Evolutionary conservation across 1,140 invertebrate species (phyloP).

Genomic region (Popillia japonica): DNA sequence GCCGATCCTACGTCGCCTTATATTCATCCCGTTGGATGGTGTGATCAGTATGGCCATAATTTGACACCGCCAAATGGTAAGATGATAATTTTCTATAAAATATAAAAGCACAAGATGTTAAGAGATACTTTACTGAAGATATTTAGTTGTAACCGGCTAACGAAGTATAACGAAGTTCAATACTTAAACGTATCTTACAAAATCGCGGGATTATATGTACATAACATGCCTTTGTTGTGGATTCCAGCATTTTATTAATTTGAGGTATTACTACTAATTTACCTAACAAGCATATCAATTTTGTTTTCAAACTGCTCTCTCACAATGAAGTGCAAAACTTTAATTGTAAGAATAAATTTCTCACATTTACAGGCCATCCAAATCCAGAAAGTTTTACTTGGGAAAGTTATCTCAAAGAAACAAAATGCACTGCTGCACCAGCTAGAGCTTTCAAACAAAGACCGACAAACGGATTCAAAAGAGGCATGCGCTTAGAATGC

Average conservation of each 20-base stretch:
- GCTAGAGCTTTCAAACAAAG: conserved; percentile 82
- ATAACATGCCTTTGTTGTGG: too few species aligned
- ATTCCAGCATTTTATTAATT: too few species aligned
- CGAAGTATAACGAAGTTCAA: too few species aligned
- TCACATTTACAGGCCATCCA: conserved; percentile 69
- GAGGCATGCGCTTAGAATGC: conserved; percentile 89
- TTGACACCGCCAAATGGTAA: conserved; percentile 89
- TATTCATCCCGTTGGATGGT: conserved; percentile 95
- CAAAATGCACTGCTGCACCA: conserved; percentile 80
- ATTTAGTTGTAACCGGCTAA: too few species aligned
- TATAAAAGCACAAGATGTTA: too few species aligned
- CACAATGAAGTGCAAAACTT: too few species aligned
- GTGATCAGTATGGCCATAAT: conserved; percentile 78
- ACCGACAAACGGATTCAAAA: conserved; percentile 81
- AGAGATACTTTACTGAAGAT: too few species aligned
- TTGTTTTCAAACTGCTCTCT: too few species aligned
- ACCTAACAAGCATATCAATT: too few species aligned
- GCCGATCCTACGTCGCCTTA: conserved; percentile 87
- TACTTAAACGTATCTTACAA: too few species aligned
- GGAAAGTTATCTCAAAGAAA: conserved; percentile 84
- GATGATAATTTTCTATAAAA: conserved; percentile 54
- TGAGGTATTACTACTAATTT: too few species aligned
- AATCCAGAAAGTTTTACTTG: conserved; percentile 81
- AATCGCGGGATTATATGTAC: too few species aligned
- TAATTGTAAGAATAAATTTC: conserved; percentile 35